Base-by-base conservation (phyloP, 2,888 invertebrate genomes). In the Cabera pusaria region DNA sequence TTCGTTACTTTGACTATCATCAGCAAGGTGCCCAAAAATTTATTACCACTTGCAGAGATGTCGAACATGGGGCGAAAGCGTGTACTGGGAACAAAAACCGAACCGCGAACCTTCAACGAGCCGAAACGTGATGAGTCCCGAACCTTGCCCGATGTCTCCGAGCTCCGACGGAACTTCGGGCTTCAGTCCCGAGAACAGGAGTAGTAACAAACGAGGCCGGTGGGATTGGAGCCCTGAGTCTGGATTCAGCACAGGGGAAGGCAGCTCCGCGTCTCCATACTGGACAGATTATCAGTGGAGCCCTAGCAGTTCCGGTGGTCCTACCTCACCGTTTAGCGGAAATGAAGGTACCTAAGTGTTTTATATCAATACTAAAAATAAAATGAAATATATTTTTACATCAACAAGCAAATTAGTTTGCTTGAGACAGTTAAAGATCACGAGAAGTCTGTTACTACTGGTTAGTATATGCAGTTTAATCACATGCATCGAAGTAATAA, bases 221-320 rank as follows among this genome's bases (percentile, higher is more conserved):
- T 75, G 70, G 62, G 87, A 88, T 35, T 83, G 84, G 82, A 89
- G 89, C 45, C 86, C 88, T 0, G 84, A 86, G 42, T 88, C 88
- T 0, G 79, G 80, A 0, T 49, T 78, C 5, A 72, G 83, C 47
- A 67, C 76, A 1, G 79, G 83, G 1, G 81, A 84, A 32, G 64
- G 75, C 2, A 74, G 76, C 41, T 65, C 70, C 1, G 56, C 72
- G 5, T 85, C 86, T 1, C 75, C 83, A 0, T 63, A 75, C 33
- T 76, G 81, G 73, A 75, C 73, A 5, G 80, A 85, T 6, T 90
- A 84, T 44, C 89, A 90, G 49, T 91, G 90, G 90, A 91, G 91
- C 50, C 90, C 91, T 0, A 76, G 75, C 10, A 90, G 90, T 59
- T 82, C 87, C 6, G 73, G 77, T 3, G 81, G 90, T 8, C 81